Conservation (phyloP, 2,888 invertebrate genomes). For the Perdita meconis region DNA sequence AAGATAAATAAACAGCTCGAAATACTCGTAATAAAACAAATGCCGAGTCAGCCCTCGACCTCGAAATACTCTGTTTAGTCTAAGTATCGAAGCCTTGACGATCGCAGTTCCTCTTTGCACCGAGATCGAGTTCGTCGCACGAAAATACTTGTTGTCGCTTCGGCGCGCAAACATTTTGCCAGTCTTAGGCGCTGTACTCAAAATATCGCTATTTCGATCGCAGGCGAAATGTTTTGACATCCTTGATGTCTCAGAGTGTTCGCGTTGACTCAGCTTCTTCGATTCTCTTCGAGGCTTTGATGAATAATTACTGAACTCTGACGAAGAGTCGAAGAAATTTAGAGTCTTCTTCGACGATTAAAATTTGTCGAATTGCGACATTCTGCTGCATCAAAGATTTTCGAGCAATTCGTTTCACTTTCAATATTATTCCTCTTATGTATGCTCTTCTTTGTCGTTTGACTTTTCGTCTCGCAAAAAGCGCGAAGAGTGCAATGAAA, state of each 20-base stretch:
- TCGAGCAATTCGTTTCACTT: neutral
- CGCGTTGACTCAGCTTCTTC: too few relatives aligned
- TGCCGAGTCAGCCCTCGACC: slow-evolving; percentile 21
- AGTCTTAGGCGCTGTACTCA: neutral
- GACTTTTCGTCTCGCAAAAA: too few relatives aligned
- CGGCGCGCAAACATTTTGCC: neutral
- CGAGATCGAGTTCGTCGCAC: slow-evolving; percentile 7
- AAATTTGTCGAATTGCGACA: too few relatives aligned
- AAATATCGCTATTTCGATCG: slow-evolving; percentile 31
- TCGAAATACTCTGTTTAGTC: slow-evolving; percentile 12
- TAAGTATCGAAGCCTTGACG: slow-evolving; percentile 34
- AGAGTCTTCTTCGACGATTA: too few relatives aligned
- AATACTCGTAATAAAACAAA: slow-evolving; percentile 52
- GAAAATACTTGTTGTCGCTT: slow-evolving; percentile 29
- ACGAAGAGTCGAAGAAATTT: too few relatives aligned
- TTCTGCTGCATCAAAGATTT: neutral
- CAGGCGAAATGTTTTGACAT: neutral
- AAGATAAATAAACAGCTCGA: slow-evolving; percentile 42
- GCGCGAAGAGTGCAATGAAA: too few relatives aligned
- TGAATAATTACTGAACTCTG: too few relatives aligned
- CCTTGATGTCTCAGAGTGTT: neutral
- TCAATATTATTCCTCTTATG: too few relatives aligned
- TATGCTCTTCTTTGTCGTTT: too few relatives aligned
- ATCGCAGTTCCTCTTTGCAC: neutral
- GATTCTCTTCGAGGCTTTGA: too few relatives aligned